These are phyloP conservation scores for Nansenia antarctica DNA, from an alignment of 2,113 vertebrate genomes.

Conservation along the genomic window DNA sequence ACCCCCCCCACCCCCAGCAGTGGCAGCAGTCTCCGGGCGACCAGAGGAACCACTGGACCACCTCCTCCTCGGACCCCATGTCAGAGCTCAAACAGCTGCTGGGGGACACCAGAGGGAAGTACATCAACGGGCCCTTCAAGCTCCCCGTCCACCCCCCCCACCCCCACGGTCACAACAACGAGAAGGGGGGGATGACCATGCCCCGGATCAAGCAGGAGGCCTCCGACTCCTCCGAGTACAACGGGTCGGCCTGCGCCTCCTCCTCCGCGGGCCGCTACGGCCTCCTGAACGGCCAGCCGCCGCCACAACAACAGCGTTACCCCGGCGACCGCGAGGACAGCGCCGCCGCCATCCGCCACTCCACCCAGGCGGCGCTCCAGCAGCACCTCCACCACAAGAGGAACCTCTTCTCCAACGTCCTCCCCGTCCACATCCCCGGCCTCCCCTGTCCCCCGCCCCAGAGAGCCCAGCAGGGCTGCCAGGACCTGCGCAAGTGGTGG, in stretches of 20 bases:
- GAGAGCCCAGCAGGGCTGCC: constrained; percentile 55
- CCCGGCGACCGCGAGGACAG: constrained; percentile 61
- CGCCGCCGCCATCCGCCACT: constrained; percentile 79
- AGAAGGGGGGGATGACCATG: constrained; percentile 50
- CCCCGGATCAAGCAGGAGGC: constrained; percentile 75
- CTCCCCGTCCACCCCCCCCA: constrained; percentile 72
- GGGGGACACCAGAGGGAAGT: constrained; percentile 82
- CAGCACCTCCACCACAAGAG: constrained; percentile 95
- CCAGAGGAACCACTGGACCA: constrained; percentile 64
- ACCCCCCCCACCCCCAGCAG: constrained; percentile 56
- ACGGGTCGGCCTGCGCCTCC: constrained; percentile 42
- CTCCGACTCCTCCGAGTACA: constrained; percentile 68
- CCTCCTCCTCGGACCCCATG: constrained; percentile 83
- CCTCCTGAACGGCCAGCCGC: constrained; percentile 72
- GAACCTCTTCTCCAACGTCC: constrained; percentile 85
- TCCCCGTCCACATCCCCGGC: constrained; percentile 38
- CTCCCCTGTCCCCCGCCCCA: constrained; percentile 46
- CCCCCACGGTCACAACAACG: constrained; percentile 39
- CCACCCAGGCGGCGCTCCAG: constrained; percentile 91
- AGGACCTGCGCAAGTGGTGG: constrained; percentile 84
- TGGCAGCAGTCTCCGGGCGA: constrained; percentile 67
- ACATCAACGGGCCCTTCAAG: constrained; percentile 82
- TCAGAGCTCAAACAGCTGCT: constrained; percentile 92
- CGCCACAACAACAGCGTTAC: constrained; percentile 59
- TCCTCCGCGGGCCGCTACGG: constrained; percentile 62